Percentiles rank a stretch among this genome's conserved stretches.
These are phyloP conservation scores for Ammodramus savannarum DNA, from an alignment of 2,113 vertebrate species.

Conservation along the genomic window DNA sequence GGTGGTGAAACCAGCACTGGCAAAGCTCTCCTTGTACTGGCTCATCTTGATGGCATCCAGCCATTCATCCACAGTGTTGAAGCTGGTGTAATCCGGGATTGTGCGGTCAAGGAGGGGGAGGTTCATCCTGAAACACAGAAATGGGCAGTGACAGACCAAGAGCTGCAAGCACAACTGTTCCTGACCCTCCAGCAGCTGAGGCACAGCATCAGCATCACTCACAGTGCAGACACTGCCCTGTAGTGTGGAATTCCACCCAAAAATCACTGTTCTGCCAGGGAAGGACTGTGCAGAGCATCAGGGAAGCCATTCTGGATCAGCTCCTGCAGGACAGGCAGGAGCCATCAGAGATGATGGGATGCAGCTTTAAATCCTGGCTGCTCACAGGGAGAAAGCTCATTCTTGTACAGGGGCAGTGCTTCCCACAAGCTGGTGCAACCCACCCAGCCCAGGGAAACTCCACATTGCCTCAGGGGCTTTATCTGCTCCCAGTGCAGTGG, in stretches of 20 bases:
- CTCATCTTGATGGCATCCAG: constrained; percentile 98
- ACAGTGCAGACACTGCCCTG: not conserved
- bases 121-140: constrained; percentile 79
- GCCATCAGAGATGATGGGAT: not conserved
- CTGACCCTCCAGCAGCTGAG: not conserved
- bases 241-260: not conserved
- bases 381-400: not conserved
- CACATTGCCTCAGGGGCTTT: not conserved
- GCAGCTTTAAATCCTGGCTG: not conserved
- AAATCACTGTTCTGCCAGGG: not conserved
- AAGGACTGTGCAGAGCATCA: not conserved
- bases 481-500: not conserved
- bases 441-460: not conserved
- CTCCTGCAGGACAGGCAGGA: not conserved
- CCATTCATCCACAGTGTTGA: constrained; percentile 93
- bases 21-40: constrained; percentile 95
- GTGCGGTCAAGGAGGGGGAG: constrained; percentile 92
- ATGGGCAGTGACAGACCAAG: not conserved
- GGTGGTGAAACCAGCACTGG: constrained; percentile 84
- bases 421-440: not conserved
- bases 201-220: not conserved
- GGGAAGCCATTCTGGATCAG: not conserved
- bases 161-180: accelerated
- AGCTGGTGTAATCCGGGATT: constrained; percentile 92
- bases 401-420: accelerated